Evolutionary conservation across 2,797 vertebrate species (phyloP), one percentile per base, ranked within the genome.

Genomic region (Artibeus lituratus): DNA sequence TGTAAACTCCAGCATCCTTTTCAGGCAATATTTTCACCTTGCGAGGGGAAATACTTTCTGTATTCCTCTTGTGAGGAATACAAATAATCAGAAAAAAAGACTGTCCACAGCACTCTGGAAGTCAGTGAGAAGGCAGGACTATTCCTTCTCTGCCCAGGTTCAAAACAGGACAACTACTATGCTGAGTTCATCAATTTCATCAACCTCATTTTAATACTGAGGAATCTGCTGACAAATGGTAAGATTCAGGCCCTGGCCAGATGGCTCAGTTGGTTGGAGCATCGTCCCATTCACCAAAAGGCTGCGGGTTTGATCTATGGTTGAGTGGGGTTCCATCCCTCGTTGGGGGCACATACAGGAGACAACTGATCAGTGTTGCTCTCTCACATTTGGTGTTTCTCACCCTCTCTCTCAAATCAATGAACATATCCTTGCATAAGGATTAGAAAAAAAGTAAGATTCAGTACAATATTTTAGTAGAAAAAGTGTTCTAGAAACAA

Each of bases 401-500:
- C 57, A 42, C 39, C 7, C 0, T 3, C 24, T 4, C 26, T 14
- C 57, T 29, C 57, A 62, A 62, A 62, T 62, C 59, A 32, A 62
- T 65, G 62, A 65, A 29, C 32, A 65, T 65, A 65, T 65, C 62
- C 14, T 65, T 29, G 5, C 14, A 29, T 65, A n/a, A 65, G 62
- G 29, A 65, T 65, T 65, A 65, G n/a, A n/a, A 62, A 15, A 65
- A 62, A 11, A 22, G 3, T 86, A 93, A 92, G 24, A 86, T 55
- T 83, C 37, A 72, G 29, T 5, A 90, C 7, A 86, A 4, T 81
- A 81, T 35, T 89, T 77, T 86, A 92, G 73, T 7, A 70, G 39
- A 97, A 81, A 80, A n/a, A 90, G 15, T 72, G 35, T 72, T 93
- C 72, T 65, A 93, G 42, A 87, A 74, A 74, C 2, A 83, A 57